Conservation (phyloP, 2,113 vertebrate species). For the Bufo gargarizans region DNA sequence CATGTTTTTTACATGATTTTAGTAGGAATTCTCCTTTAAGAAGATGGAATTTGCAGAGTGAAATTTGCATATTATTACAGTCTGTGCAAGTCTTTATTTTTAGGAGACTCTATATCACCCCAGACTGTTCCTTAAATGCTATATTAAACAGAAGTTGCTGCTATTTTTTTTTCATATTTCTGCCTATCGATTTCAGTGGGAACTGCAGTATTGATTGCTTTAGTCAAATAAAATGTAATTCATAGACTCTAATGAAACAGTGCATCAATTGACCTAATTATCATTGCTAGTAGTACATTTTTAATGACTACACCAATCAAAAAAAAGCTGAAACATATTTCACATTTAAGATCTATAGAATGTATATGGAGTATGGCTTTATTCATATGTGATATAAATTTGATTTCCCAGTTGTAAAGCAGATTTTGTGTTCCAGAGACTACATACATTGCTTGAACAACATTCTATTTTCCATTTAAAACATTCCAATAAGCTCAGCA, state of each 20-base stretch:
- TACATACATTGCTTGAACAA: too few relatives aligned
- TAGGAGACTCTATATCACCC: not conserved
- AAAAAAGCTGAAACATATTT: not conserved
- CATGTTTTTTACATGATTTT: too few relatives aligned
- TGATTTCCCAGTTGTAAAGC: not conserved
- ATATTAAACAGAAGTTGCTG: not conserved
- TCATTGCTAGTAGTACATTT: not conserved
- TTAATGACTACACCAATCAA: not conserved
- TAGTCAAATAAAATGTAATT: slow-evolving; percentile 3
- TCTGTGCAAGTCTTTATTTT: not conserved
- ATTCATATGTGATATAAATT: not conserved
- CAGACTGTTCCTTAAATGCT: not conserved
- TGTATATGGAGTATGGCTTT: not conserved
- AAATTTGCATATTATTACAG: not conserved
- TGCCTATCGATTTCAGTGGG: not conserved
- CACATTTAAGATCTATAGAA: not conserved
- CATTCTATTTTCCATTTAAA: too few relatives aligned
- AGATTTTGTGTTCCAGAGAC: not conserved
- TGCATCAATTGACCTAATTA: slow-evolving; percentile 8
- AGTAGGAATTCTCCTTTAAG: not conserved
- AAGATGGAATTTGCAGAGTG: not conserved
- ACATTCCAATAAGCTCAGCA: too few relatives aligned
- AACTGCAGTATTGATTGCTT: slow-evolving; percentile 16
- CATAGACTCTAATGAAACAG: not conserved
- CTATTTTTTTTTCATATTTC: not conserved